phyloP scores from a whole-genome alignment of 2,113 vertebrate species.

The Bufo bufo region DNA sequence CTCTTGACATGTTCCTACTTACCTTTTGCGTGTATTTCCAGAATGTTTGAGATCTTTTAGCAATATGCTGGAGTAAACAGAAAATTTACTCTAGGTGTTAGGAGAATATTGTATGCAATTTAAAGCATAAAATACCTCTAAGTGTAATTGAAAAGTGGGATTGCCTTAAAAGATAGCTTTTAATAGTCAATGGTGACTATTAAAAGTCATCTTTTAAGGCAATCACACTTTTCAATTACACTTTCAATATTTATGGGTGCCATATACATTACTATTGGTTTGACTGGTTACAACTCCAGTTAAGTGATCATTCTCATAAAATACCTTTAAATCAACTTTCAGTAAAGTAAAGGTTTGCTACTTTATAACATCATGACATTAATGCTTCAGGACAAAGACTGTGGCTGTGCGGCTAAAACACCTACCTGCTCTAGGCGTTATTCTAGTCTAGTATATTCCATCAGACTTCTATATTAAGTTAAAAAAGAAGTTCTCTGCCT shows the following conservation, averaged over 20 bases:
- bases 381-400: not conserved
- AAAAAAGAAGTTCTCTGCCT: not conserved
- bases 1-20: conserved; percentile 27
- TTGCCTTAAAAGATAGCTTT: too few relatives aligned
- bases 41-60: not conserved
- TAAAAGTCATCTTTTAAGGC: too few relatives aligned
- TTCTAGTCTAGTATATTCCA: not conserved
- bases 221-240: too few relatives aligned
- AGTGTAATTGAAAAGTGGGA: too few relatives aligned
- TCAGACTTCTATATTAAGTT: not conserved
- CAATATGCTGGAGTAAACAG: not conserved
- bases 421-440: not conserved
- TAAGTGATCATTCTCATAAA: too few relatives aligned
- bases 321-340: not conserved
- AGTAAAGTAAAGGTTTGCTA: too few relatives aligned
- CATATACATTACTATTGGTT: too few relatives aligned
- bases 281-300: too few relatives aligned
- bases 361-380: not conserved
- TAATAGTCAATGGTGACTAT: too few relatives aligned
- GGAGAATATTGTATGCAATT: not conserved
- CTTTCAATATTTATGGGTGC: too few relatives aligned
- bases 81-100: not conserved
- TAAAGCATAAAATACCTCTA: not conserved
- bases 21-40: conserved; percentile 1
- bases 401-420: not conserved